A percentile compares a stretch with the other conserved stretches of the same genome.
These are phyloP conservation scores for Fopius arisanus DNA, from an alignment of 1,140 invertebrate species.

Conservation along the genomic window DNA sequence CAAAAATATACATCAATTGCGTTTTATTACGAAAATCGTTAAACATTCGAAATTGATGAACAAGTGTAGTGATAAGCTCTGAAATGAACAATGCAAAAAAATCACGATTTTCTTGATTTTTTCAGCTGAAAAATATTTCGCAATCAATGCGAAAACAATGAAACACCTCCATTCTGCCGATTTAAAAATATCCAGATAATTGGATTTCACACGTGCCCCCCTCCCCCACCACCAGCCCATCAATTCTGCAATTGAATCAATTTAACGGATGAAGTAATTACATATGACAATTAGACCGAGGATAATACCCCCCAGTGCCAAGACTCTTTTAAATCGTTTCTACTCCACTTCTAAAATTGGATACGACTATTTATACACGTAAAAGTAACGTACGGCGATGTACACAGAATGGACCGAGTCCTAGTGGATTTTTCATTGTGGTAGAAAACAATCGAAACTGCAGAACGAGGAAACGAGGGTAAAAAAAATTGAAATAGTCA, in stretches of 20 bases:
- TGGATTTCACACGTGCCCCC: too few relatives aligned
- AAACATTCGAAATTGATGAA: too few relatives aligned
- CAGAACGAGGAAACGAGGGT: background rate
- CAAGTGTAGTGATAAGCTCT: too few relatives aligned
- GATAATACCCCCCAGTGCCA: background rate
- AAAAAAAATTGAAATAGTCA: background rate
- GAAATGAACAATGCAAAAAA: too few relatives aligned
- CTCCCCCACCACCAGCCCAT: too few relatives aligned
- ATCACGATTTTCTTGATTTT: too few relatives aligned
- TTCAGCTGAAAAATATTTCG: too few relatives aligned
- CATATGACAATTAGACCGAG: background rate
- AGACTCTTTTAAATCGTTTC: background rate
- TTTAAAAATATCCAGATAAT: too few relatives aligned
- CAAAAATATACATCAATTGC: too few relatives aligned
- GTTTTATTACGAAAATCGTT: too few relatives aligned
- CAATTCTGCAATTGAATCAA: background rate
- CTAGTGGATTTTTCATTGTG: slow-evolving; percentile 4
- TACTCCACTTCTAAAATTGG: background rate
- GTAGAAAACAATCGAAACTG: background rate
- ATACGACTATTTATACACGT: background rate
- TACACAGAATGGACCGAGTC: background rate
- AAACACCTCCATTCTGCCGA: too few relatives aligned
- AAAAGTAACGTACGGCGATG: background rate
- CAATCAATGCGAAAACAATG: too few relatives aligned
- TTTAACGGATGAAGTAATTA: background rate